A percentile compares a stretch with the other conserved stretches of the same genome.
Evolutionary conservation across 2,113 vertebrate genomes (phyloP).

Genomic region (Melierax canorus): DNA sequence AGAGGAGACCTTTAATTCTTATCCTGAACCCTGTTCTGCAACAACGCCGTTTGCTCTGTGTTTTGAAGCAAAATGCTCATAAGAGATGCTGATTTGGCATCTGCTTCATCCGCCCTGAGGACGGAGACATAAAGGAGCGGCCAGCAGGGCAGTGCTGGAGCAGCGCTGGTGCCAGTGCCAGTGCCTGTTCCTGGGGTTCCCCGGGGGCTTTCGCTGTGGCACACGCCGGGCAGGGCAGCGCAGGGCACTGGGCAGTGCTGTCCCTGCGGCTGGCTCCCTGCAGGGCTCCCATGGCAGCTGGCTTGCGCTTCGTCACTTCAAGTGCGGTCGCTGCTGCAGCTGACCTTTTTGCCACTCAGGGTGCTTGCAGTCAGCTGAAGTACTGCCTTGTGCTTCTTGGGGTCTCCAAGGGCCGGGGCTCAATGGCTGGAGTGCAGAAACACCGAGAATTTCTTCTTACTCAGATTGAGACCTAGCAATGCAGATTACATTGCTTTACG

Average conservation of each 20-base stretch:
- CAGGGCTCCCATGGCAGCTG: fast-evolving
- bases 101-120: fast-evolving
- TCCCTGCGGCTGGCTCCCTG: background rate
- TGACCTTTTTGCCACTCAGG: background rate
- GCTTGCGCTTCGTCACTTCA: fast-evolving
- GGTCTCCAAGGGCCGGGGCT: background rate
- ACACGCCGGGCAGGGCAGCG: fast-evolving
- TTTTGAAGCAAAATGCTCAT: background rate
- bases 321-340: background rate
- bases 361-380: background rate
- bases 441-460: background rate
- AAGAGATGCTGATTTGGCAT: background rate
- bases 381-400: background rate
- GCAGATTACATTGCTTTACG: background rate
- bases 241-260: background rate
- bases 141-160: background rate
- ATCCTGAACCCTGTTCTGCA: background rate
- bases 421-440: background rate
- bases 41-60: fast-evolving
- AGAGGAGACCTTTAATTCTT: background rate
- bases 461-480: background rate
- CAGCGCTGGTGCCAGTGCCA: background rate
- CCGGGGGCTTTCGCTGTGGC: fast-evolving
- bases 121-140: fast-evolving
- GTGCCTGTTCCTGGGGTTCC: background rate